A percentile compares a stretch with the other conserved stretches of the same genome.
Evolutionary conservation across 2,888 invertebrate species (phyloP).

Genomic region (Stegophylla sp.): DNA sequence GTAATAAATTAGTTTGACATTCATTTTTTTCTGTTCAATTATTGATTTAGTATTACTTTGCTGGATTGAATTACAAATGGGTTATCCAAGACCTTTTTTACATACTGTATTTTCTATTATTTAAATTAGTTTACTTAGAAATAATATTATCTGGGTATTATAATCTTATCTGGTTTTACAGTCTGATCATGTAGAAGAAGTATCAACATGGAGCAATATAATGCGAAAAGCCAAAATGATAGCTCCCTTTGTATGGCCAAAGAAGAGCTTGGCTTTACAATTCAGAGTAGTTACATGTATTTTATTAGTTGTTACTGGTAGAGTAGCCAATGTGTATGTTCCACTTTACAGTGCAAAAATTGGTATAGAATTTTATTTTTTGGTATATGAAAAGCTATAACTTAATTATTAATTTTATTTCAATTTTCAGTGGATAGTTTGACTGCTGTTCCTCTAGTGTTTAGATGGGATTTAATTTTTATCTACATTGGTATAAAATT

Average conservation of each 20-base stretch:
- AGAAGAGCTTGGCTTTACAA: slow-evolving; percentile 78
- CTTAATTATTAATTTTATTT: slow-evolving; percentile 63
- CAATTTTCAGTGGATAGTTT: slow-evolving; percentile 77
- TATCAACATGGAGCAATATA: slow-evolving; percentile 81
- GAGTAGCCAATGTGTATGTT: slow-evolving; percentile 87
- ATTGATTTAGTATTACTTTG: not conserved
- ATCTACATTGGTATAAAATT: slow-evolving; percentile 89
- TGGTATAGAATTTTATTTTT: slow-evolving; percentile 69
- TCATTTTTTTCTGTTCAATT: not conserved
- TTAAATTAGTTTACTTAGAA: not conserved
- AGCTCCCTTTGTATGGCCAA: slow-evolving; percentile 94
- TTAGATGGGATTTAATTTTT: slow-evolving; percentile 89
- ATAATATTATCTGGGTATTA: slow-evolving; percentile 4
- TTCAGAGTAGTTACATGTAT: slow-evolving; percentile 83
- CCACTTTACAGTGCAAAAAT: slow-evolving; percentile 93
- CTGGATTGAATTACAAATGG: slow-evolving; percentile 5
- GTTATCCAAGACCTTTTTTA: slow-evolving; percentile 41
- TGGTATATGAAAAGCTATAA: not conserved
- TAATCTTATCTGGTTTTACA: slow-evolving; percentile 37
- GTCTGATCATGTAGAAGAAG: slow-evolving; percentile 61
- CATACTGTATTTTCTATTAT: slow-evolving; percentile 7
- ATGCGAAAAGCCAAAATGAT: slow-evolving; percentile 80
- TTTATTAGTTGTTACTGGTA: slow-evolving; percentile 76
- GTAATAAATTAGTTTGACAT: not conserved
- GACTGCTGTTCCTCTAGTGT: slow-evolving; percentile 69